A percentile compares a stretch with the other conserved stretches of the same genome.
Conservation (phyloP, 2,888 invertebrate species). For the Amphiduros pacificus region DNA sequence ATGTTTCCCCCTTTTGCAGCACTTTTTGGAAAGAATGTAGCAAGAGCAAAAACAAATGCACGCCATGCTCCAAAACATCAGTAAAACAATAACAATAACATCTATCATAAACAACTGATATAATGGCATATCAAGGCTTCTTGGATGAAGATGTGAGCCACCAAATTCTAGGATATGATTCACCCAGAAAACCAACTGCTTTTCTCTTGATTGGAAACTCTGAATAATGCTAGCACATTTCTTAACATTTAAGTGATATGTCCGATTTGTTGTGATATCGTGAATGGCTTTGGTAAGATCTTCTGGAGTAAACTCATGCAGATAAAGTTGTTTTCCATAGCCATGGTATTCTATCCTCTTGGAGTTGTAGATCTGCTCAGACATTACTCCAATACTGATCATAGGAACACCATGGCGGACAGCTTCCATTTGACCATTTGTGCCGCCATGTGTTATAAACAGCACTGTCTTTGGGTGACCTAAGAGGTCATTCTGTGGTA, state of each 20-base stretch:
- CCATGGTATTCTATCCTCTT: neutral
- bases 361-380: constrained; percentile 2
- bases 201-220: neutral
- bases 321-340: neutral
- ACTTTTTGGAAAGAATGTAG: no score
- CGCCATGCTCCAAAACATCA: neutral
- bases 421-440: constrained; percentile 4
- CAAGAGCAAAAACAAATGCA: neutral
- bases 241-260: neutral
- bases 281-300: neutral
- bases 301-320: neutral
- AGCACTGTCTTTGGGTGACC: neutral
- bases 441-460: constrained; percentile 5
- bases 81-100: constrained; percentile 3
- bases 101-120: constrained; percentile 12
- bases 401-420: neutral
- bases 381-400: neutral
- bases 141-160: neutral
- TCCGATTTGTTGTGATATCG: neutral
- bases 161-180: constrained; percentile 5
- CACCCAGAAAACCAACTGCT: constrained; percentile 3
- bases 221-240: constrained; percentile 3
- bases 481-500: constrained; percentile 7
- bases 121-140: constrained; percentile 8
- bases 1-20: no score